phyloP scores from a whole-genome alignment of 1,140 invertebrate genomes.

The Drosophila equinoxialis region DNA sequence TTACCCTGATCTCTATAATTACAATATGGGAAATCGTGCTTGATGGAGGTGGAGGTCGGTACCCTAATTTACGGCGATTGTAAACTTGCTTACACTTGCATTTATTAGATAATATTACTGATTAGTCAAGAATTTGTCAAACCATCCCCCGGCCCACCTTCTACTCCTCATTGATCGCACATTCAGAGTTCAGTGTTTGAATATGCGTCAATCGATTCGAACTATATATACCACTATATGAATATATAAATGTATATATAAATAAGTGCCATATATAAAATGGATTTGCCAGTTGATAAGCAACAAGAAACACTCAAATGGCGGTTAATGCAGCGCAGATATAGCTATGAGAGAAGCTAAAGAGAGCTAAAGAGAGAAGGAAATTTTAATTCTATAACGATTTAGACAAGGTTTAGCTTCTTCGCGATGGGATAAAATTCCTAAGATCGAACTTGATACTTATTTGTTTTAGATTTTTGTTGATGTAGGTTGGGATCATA shows the following conservation, averaged over 20 bases:
- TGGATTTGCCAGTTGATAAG: slow-evolving; percentile 5
- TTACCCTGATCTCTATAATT: not conserved
- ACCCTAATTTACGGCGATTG: not conserved
- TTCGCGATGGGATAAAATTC: no score
- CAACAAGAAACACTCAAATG: not conserved
- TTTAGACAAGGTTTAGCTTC: no score
- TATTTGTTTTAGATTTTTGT: no score
- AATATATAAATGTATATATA: not conserved
- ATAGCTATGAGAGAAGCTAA: not conserved
- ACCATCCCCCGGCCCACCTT: not conserved
- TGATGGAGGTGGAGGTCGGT: not conserved
- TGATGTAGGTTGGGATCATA: no score
- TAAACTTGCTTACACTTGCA: slow-evolving; percentile 3
- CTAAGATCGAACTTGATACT: no score
- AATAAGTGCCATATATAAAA: not conserved
- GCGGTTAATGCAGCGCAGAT: not conserved
- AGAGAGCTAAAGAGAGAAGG: no score
- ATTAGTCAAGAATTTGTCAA: slow-evolving; percentile 20
- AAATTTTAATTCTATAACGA: no score
- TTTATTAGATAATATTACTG: slow-evolving; percentile 26
- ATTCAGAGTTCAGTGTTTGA: not conserved
- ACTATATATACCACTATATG: not conserved
- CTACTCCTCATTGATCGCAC: not conserved
- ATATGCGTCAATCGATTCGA: slow-evolving; percentile 8
- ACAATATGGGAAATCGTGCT: not conserved